Evolutionary conservation across 2,888 invertebrate genomes (phyloP).

Genomic region (Chorisops tibialis): DNA sequence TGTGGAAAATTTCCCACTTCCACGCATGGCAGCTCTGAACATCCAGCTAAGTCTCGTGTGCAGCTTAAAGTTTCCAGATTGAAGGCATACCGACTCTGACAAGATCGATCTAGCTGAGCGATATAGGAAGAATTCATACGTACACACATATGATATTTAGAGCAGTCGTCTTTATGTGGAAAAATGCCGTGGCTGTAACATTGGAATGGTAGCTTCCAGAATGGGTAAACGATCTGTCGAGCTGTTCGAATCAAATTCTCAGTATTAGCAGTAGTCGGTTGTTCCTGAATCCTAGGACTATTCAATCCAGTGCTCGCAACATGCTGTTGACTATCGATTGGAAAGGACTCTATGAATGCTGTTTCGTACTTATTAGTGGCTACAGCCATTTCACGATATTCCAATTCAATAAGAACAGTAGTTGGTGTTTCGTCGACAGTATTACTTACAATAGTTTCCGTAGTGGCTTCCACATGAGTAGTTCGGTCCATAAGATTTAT

Average conservation of each 20-base stretch:
- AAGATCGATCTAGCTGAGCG: not conserved
- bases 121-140: not conserved
- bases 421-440: not conserved
- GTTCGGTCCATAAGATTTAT: not conserved
- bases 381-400: constrained; percentile 2
- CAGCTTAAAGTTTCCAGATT: not conserved
- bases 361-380: constrained; percentile 10
- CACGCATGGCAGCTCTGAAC: not conserved
- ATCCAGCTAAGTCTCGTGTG: constrained; percentile 5
- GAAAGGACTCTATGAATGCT: constrained; percentile 15
- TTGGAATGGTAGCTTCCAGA: not conserved
- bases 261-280: too few relatives aligned
- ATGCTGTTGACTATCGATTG: not conserved
- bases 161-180: not conserved
- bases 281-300: too few relatives aligned
- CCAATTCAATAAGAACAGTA: not conserved
- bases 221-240: too few relatives aligned
- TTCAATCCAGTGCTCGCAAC: too few relatives aligned
- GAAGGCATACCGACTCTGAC: constrained; percentile 2
- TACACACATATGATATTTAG: constrained; percentile 7
- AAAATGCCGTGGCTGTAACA: not conserved
- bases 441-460: too few relatives aligned
- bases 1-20: constrained; percentile 5
- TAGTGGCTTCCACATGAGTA: not conserved
- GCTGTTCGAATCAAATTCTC: too few relatives aligned